phyloP scores from a whole-genome alignment of 2,113 vertebrate species.

The Ictidomys tridecemlineatus region DNA sequence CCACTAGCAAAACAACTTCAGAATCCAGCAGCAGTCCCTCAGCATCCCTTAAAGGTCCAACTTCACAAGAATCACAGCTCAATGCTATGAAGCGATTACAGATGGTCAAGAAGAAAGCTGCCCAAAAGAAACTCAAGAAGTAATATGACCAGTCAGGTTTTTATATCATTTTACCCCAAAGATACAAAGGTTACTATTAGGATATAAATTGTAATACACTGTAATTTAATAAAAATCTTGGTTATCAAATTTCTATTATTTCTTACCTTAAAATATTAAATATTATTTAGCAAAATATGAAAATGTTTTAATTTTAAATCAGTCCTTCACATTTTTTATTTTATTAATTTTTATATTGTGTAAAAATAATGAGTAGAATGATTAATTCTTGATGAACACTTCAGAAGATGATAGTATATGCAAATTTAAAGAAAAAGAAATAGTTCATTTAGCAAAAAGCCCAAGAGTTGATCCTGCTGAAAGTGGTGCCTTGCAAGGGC shows the following conservation, averaged over 20 bases:
- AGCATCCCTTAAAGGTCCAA: constrained; percentile 92
- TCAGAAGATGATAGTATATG: constrained; percentile 16
- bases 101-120: constrained; percentile 99
- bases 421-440: constrained; percentile 24
- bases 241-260: constrained; percentile 30
- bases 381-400: constrained; percentile 25
- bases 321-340: constrained; percentile 47
- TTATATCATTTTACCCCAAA: neutral
- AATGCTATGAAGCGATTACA: constrained; percentile 98
- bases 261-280: constrained; percentile 62
- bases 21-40: constrained; percentile 82
- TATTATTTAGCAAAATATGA: constrained; percentile 55
- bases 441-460: neutral
- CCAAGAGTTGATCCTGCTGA: neutral
- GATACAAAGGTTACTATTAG: constrained; percentile 3
- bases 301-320: constrained; percentile 34
- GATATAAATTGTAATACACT: constrained; percentile 40
- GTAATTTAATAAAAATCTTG: constrained; percentile 80
- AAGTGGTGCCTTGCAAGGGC: neutral
- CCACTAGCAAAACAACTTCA: constrained; percentile 85
- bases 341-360: constrained; percentile 7
- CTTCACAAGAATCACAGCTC: constrained; percentile 97
- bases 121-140: constrained; percentile 98
- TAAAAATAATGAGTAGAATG: constrained; percentile 51
- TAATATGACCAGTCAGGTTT: constrained; percentile 80